Evolutionary conservation across 2,888 invertebrate species (phyloP).

Genomic region (Meliscaeva auricollis): DNA sequence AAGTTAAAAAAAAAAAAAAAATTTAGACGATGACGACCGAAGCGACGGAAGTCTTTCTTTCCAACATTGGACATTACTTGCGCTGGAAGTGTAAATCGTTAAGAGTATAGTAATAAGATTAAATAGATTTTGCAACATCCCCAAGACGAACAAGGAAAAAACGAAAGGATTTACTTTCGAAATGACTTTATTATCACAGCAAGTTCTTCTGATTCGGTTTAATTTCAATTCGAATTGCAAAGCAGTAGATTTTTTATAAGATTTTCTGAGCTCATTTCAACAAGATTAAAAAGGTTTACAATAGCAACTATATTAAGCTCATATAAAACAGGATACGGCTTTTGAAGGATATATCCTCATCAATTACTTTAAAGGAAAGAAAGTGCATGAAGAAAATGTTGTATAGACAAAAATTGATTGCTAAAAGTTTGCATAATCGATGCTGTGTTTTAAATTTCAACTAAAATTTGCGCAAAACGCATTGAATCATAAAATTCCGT

Average conservation of each 20-base stretch:
- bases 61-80: background rate
- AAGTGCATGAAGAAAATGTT: background rate
- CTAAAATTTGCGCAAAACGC: too few relatives aligned
- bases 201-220: background rate
- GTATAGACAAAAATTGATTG: too few relatives aligned
- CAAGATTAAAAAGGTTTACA: background rate
- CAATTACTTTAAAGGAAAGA: background rate
- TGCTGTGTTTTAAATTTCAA: too few relatives aligned
- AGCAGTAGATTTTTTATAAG: background rate
- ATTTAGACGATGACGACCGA: background rate
- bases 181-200: background rate
- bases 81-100: constrained; percentile 4
- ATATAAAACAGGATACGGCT: background rate
- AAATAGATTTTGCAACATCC: background rate
- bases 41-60: background rate
- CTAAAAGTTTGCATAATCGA: too few relatives aligned
- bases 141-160: too few relatives aligned
- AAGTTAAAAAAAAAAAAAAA: background rate
- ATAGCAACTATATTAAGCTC: background rate
- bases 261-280: background rate
- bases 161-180: background rate
- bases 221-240: background rate
- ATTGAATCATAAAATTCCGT: too few relatives aligned
- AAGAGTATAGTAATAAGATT: constrained; percentile 1
- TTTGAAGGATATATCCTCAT: background rate